phyloP scores from a whole-genome alignment of 2,797 vertebrate genomes.

The Botia almorhae region DNA sequence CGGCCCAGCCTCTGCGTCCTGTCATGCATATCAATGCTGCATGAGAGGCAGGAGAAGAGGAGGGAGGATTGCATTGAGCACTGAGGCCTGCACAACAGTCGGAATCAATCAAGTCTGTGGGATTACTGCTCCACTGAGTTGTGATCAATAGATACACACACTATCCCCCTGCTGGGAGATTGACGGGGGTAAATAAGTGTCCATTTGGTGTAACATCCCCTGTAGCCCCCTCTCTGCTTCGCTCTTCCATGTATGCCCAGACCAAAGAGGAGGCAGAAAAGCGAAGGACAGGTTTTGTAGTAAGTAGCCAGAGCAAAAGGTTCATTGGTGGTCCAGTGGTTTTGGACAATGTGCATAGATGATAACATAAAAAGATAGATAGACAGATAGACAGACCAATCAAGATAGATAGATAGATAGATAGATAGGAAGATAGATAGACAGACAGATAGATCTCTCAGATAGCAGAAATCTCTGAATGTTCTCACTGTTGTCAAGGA shows the following conservation, averaged over 20 bases:
- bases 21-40: slow-evolving; percentile 82
- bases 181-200: slow-evolving; percentile 83
- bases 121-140: slow-evolving; percentile 83
- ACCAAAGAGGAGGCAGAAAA: slow-evolving; percentile 65
- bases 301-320: slow-evolving; percentile 66
- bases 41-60: slow-evolving; percentile 65
- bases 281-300: slow-evolving; percentile 71
- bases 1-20: slow-evolving; percentile 69
- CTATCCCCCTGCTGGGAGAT: slow-evolving; percentile 77
- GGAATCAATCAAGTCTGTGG: slow-evolving; percentile 83
- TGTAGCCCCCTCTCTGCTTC: slow-evolving; percentile 40
- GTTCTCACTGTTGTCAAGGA: no score
- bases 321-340: slow-evolving; percentile 75
- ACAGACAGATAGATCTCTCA: no score
- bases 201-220: slow-evolving; percentile 67
- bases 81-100: slow-evolving; percentile 78
- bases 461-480: no score
- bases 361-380: slow-evolving; percentile 49
- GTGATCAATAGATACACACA: slow-evolving; percentile 87
- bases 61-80: slow-evolving; percentile 76
- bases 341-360: slow-evolving; percentile 75
- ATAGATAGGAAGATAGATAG: background rate
- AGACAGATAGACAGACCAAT: background rate
- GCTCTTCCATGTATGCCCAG: slow-evolving; percentile 57
- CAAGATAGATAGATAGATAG: background rate